Percentiles rank a stretch among this genome's conserved stretches.
These are phyloP conservation scores for Drosophila mimetica DNA, from an alignment of 2,888 invertebrate genomes.

Conservation along the genomic window DNA sequence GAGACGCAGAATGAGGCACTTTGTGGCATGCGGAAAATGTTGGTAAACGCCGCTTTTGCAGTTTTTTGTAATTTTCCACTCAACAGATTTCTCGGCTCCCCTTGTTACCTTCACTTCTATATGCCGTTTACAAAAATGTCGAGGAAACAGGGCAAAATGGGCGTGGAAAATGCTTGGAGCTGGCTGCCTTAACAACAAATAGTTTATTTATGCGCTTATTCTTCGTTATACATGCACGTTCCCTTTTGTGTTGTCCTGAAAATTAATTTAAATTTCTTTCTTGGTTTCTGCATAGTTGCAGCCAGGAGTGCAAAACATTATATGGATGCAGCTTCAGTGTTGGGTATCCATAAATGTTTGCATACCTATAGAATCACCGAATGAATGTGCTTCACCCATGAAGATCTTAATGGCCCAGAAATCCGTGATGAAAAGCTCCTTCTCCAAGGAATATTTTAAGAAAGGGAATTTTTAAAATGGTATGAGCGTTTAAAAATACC, in stretches of 20 bases:
- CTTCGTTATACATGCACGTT: conserved; percentile 28
- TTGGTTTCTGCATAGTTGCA: conserved; percentile 20
- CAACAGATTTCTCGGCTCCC: conserved; percentile 56
- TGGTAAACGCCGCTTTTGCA: conserved; percentile 63
- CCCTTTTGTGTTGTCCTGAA: conserved; percentile 12
- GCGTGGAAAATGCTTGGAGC: conserved; percentile 26
- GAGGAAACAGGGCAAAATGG: conserved; percentile 15
- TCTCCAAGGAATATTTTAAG: not conserved
- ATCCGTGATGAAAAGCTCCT: not conserved
- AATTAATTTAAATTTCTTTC: conserved; percentile 48
- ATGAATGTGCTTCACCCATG: not conserved
- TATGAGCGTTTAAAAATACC: not conserved
- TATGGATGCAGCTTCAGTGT: conserved; percentile 4
- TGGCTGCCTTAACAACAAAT: conserved; percentile 50
- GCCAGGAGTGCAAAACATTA: conserved; percentile 24
- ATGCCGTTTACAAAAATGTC: conserved; percentile 23
- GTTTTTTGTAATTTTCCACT: conserved; percentile 75
- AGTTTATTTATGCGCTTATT: conserved; percentile 63
- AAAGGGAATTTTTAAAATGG: conserved; percentile 8
- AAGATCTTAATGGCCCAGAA: conserved; percentile 13
- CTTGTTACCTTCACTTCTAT: conserved; percentile 17
- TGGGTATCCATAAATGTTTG: conserved; percentile 8
- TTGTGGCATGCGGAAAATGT: conserved; percentile 35
- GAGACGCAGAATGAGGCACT: conserved; percentile 18
- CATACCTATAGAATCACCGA: conserved; percentile 15